phyloP scores from a whole-genome alignment of 1,140 invertebrate genomes.

The Drosophila santomea region DNA sequence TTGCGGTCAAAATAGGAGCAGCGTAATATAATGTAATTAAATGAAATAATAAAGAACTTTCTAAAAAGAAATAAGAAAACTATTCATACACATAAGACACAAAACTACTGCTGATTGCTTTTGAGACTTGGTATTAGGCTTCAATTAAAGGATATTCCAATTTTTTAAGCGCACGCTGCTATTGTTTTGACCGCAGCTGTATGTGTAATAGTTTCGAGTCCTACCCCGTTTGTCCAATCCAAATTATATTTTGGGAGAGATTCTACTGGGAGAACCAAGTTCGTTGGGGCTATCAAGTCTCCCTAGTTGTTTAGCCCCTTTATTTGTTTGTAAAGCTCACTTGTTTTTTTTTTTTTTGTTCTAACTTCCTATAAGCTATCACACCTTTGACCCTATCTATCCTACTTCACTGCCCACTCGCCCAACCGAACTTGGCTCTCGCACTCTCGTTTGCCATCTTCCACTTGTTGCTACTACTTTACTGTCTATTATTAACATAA shows the following conservation, averaged over 20 bases:
- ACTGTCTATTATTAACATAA: slow-evolving; percentile 13
- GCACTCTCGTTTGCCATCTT: slow-evolving; percentile 6
- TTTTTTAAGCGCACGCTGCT: neutral
- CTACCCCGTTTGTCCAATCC: slow-evolving; percentile 19
- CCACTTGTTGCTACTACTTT: neutral
- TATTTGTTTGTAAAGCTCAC: slow-evolving; percentile 50
- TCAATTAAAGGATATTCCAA: no score
- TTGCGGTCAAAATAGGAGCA: slow-evolving; percentile 21
- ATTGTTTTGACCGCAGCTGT: slow-evolving; percentile 15
- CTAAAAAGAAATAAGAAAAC: no score
- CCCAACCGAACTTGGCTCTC: slow-evolving; percentile 12
- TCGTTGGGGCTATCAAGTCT: slow-evolving; percentile 12
- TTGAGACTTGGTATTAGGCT: neutral
- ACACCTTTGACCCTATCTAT: slow-evolving; percentile 48
- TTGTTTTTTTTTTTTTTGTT: slow-evolving; percentile 10
- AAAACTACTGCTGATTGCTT: slow-evolving; percentile 30
- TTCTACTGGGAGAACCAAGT: slow-evolving; percentile 15
- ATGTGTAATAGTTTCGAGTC: neutral
- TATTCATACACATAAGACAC: slow-evolving; percentile 3
- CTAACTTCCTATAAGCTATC: slow-evolving; percentile 40
- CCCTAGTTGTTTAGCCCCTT: slow-evolving; percentile 20
- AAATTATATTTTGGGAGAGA: slow-evolving; percentile 1
- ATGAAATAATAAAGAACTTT: no score
- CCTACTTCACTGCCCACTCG: slow-evolving; percentile 8
- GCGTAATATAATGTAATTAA: slow-evolving; percentile 10